Evolutionary conservation across 1,140 invertebrate species (phyloP).

Genomic region (Portunus trituberculatus): DNA sequence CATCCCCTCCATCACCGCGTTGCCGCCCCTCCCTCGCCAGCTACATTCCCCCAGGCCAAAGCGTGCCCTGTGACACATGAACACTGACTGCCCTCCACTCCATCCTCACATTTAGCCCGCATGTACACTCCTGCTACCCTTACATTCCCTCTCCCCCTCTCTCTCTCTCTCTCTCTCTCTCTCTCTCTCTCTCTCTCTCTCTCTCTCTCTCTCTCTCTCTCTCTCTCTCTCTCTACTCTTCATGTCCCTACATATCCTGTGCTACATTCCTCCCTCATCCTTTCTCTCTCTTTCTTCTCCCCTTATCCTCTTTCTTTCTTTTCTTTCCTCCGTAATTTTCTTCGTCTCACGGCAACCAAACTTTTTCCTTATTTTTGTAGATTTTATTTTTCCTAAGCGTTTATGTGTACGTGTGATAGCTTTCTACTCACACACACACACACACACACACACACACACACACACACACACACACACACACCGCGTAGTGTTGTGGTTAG

Average conservation of each 20-base stretch:
- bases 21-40: background rate
- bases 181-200: background rate
- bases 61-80: background rate
- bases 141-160: background rate
- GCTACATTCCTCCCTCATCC: background rate
- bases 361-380: background rate
- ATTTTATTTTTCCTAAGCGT: background rate
- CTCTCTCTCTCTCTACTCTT: background rate
- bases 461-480: no score
- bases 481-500: no score
- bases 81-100: background rate
- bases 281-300: background rate
- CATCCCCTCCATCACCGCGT: constrained; percentile 45
- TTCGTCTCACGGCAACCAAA: no score
- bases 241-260: background rate
- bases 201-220: background rate
- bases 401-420: background rate
- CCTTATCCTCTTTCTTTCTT: background rate
- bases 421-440: no score
- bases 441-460: no score
- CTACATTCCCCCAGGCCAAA: background rate
- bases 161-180: background rate
- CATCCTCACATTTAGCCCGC: constrained; percentile 4
- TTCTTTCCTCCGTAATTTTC: background rate
- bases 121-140: background rate